Evolutionary conservation across 2,113 vertebrate species (phyloP).

Genomic region (Clarias batrachus): DNA sequence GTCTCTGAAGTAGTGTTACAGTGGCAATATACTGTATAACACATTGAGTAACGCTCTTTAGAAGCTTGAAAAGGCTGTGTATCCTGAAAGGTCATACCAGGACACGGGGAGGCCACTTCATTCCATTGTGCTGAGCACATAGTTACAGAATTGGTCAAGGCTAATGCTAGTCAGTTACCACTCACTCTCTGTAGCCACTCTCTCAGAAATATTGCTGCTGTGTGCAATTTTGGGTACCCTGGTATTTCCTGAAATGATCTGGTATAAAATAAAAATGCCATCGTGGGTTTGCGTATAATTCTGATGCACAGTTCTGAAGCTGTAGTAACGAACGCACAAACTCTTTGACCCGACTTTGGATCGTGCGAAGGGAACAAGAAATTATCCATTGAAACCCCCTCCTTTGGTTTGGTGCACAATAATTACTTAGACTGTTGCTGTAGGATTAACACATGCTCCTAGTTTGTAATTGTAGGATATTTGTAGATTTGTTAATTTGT

Average conservation of each 20-base stretch:
- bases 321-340: background rate
- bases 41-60: background rate
- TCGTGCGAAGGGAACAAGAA: background rate
- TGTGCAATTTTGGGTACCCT: slow-evolving; percentile 12
- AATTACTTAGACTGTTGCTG: background rate
- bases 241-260: slow-evolving; percentile 25
- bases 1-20: background rate
- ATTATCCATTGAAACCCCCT: background rate
- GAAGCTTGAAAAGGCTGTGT: slow-evolving; percentile 5
- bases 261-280: slow-evolving; percentile 9
- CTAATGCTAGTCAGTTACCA: slow-evolving; percentile 33
- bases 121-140: slow-evolving; percentile 48
- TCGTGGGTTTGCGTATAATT: background rate
- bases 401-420: background rate
- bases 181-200: slow-evolving; percentile 1
- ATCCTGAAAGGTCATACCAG: slow-evolving; percentile 39
- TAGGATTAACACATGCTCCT: background rate
- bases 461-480: background rate
- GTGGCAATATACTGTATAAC: background rate
- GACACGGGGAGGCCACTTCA: slow-evolving; percentile 32
- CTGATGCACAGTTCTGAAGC: background rate
- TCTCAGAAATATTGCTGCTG: slow-evolving; percentile 26
- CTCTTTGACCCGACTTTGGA: background rate
- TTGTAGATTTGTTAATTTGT: background rate
- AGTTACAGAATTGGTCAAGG: slow-evolving; percentile 34